These are phyloP conservation scores for Halotydeus destructor DNA, from an alignment of 1,140 invertebrate species.

Conservation along the genomic window DNA sequence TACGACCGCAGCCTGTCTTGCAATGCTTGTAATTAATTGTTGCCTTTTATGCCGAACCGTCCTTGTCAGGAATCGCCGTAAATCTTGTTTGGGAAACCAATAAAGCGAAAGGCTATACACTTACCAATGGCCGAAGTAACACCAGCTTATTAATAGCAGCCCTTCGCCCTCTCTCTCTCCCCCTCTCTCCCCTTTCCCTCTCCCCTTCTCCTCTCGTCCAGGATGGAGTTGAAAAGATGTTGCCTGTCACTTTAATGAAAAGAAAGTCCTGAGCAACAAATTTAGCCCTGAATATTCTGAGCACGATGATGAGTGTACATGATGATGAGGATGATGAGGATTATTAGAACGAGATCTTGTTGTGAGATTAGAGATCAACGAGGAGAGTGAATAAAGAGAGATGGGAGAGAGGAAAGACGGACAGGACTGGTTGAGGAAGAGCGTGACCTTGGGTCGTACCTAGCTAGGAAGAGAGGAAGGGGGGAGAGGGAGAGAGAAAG, in stretches of 20 bases:
- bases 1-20: no score
- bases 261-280: not conserved
- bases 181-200: not conserved
- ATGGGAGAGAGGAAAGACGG: not conserved
- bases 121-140: not conserved
- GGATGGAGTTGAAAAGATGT: not conserved
- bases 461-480: no score
- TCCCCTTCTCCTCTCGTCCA: not conserved
- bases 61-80: no score
- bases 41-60: no score
- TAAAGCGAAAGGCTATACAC: not conserved
- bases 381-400: not conserved
- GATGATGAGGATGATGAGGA: not conserved
- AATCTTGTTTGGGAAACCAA: no score
- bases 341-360: not conserved
- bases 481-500: not conserved
- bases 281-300: not conserved
- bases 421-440: no score
- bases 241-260: not conserved
- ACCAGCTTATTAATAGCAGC: not conserved
- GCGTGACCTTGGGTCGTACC: no score
- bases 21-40: no score
- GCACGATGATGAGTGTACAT: not conserved
- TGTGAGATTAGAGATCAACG: not conserved
- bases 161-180: slow-evolving; percentile 1